Evolutionary conservation across 92 coral and sea anemone species (phyloP).

Genomic region (Micromussa lordhowensis): DNA sequence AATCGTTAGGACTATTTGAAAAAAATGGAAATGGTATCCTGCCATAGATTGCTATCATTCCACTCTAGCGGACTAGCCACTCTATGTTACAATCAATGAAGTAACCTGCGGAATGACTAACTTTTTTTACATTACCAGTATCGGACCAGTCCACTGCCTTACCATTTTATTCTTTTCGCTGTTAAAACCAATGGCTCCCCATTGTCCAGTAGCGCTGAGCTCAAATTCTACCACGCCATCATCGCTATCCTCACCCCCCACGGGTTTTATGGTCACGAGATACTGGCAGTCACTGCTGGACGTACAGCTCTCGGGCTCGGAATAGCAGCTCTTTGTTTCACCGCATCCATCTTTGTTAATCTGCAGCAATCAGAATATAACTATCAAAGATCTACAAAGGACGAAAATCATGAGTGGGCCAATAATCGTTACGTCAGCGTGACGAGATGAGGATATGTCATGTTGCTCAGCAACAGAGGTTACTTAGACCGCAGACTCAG

Average conservation of each 20-base stretch:
- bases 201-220: constrained; percentile 61
- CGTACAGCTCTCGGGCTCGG: constrained; percentile 75
- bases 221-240: constrained; percentile 62
- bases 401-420: too few relatives aligned
- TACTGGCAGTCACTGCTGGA: constrained; percentile 68
- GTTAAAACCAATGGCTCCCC: constrained; percentile 61
- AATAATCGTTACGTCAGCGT: neutral
- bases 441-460: neutral
- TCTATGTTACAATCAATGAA: too few relatives aligned
- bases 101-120: too few relatives aligned
- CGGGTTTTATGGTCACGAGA: constrained; percentile 69
- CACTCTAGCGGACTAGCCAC: too few relatives aligned
- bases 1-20: too few relatives aligned
- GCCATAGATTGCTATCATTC: too few relatives aligned
- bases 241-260: constrained; percentile 13
- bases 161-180: constrained; percentile 68
- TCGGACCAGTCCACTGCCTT: neutral
- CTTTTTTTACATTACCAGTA: too few relatives aligned
- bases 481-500: neutral
- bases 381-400: neutral
- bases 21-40: too few relatives aligned
- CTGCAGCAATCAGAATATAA: constrained; percentile 15
- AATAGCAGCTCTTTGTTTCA: constrained; percentile 61
- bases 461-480: neutral
- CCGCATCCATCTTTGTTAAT: constrained; percentile 64